These are phyloP conservation scores for Xanthorhoe designata DNA, from an alignment of 2,888 invertebrate genomes.

Conservation along the genomic window DNA sequence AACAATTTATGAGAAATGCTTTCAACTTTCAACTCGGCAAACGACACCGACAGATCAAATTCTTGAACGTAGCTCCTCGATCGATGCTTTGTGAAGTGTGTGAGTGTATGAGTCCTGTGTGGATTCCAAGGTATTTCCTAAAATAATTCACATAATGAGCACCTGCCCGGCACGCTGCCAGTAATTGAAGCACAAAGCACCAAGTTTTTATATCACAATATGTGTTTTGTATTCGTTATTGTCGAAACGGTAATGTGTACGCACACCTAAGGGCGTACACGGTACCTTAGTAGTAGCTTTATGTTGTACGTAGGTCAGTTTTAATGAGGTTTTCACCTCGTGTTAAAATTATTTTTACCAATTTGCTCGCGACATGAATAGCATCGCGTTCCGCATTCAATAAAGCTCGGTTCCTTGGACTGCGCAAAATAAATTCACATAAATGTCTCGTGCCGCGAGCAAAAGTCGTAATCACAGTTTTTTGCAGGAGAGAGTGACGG, in stretches of 20 bases:
- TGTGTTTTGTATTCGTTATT: constrained; percentile 84
- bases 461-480: constrained; percentile 65
- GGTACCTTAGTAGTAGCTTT: constrained; percentile 81
- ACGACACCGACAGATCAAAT: constrained; percentile 34
- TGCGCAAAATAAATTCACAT: constrained; percentile 41
- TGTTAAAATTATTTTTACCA: constrained; percentile 54
- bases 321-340: constrained; percentile 65
- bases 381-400: constrained; percentile 27
- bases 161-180: constrained; percentile 86
- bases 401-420: constrained; percentile 25
- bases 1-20: constrained; percentile 46
- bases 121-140: constrained; percentile 78
- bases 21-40: constrained; percentile 38
- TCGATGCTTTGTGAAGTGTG: constrained; percentile 62
- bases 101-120: constrained; percentile 65
- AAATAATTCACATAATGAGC: constrained; percentile 82
- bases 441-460: constrained; percentile 61
- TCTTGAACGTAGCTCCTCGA: constrained; percentile 51
- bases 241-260: constrained; percentile 80
- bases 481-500: constrained; percentile 75
- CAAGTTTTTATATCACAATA: constrained; percentile 83
- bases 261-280: constrained; percentile 65
- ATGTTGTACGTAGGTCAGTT: constrained; percentile 82
- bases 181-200: constrained; percentile 84
- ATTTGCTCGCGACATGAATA: constrained; percentile 51